A percentile compares a stretch with the other conserved stretches of the same genome.
These are phyloP conservation scores for Spialia ferax DNA, from an alignment of 2,888 invertebrate species.

Conservation along the genomic window DNA sequence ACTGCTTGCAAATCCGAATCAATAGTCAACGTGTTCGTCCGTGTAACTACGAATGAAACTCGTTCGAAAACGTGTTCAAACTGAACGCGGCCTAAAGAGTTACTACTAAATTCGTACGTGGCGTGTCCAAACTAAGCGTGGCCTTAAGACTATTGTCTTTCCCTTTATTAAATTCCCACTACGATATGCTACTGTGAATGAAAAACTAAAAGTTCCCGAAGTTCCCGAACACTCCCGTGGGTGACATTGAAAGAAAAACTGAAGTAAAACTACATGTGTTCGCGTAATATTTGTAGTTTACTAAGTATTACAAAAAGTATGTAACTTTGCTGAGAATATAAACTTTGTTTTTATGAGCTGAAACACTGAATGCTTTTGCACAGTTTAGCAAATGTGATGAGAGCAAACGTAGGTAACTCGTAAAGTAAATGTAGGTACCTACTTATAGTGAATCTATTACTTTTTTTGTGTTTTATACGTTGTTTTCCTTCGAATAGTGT, in stretches of 20 bases:
- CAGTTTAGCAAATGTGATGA: neutral
- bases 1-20: too few species aligned
- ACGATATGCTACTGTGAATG: constrained; percentile 22
- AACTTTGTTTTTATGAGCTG: constrained; percentile 12
- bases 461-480: neutral
- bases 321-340: constrained; percentile 11
- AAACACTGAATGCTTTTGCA: neutral
- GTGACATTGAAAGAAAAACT: constrained; percentile 38
- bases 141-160: too few species aligned
- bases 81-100: too few species aligned
- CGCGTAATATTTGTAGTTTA: constrained; percentile 20
- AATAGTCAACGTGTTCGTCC: too few species aligned
- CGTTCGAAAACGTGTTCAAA: too few species aligned
- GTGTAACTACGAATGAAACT: too few species aligned
- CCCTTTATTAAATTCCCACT: constrained; percentile 21
- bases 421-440: neutral
- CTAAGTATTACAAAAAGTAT: constrained; percentile 26
- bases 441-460: neutral
- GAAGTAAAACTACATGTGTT: constrained; percentile 31
- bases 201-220: constrained; percentile 37
- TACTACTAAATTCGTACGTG: too few species aligned
- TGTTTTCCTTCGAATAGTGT: neutral
- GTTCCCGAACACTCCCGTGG: constrained; percentile 32
- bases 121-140: too few species aligned
- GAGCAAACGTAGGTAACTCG: neutral